phyloP scores from a whole-genome alignment of 2,113 vertebrate genomes.

The Melanerpes aurifrons region DNA sequence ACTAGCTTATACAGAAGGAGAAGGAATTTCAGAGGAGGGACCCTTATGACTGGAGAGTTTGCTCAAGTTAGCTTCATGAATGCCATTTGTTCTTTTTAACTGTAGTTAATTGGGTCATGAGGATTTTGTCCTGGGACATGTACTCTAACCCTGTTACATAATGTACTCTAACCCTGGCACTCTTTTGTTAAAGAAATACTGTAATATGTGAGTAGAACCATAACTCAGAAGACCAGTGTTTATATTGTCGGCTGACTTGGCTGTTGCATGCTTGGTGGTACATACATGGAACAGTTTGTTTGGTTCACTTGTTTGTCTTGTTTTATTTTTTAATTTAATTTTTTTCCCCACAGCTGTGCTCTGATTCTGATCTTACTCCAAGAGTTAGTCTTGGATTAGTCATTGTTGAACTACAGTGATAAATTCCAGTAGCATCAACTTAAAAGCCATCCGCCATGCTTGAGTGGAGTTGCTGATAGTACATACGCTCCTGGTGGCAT shows the following conservation, averaged over 20 bases:
- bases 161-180: not conserved
- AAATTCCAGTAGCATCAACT: not conserved
- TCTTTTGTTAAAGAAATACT: not conserved
- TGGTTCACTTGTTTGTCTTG: not conserved
- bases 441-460: not conserved
- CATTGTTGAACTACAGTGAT: not conserved
- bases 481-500: not conserved
- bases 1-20: not conserved
- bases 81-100: not conserved
- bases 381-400: not conserved
- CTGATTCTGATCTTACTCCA: not conserved
- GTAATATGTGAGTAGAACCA: not conserved
- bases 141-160: not conserved
- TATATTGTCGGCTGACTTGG: not conserved
- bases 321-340: not conserved
- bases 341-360: not conserved
- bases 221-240: not conserved
- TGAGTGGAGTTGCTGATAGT: not conserved
- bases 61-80: not conserved
- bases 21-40: not conserved
- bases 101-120: not conserved
- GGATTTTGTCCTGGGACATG: not conserved
- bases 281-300: not conserved
- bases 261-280: not conserved
- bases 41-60: not conserved